phyloP scores from a whole-genome alignment of 1,140 invertebrate species.

The Pseudobourletiella spinata region DNA sequence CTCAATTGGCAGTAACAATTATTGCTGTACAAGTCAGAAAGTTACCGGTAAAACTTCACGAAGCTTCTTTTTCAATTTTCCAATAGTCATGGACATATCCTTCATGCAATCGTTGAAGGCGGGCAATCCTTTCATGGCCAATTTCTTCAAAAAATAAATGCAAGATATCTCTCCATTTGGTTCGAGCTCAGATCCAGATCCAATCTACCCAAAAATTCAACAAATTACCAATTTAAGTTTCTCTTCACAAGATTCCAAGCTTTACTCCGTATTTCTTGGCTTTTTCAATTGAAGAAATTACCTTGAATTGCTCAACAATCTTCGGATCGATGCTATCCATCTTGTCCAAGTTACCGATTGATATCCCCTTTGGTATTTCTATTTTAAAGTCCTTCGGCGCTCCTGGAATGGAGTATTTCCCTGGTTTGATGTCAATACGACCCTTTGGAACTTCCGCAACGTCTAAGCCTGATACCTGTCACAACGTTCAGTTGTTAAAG shows the following conservation, averaged over 20 bases:
- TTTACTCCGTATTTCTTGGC: background rate
- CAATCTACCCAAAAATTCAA: background rate
- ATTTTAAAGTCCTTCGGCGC: background rate
- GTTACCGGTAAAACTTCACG: slow-evolving; percentile 1
- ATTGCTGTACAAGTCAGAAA: too few species aligned
- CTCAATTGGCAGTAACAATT: too few species aligned
- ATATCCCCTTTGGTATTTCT: background rate
- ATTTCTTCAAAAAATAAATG: background rate
- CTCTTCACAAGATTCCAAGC: background rate
- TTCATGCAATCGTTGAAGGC: slow-evolving; percentile 9
- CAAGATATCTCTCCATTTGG: background rate
- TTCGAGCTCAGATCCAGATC: background rate
- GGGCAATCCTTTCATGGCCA: background rate
- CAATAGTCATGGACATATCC: background rate
- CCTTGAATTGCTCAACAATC: background rate
- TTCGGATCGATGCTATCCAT: background rate
- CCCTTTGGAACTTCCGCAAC: background rate
- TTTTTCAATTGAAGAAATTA: background rate
- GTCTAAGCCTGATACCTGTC: too few species aligned
- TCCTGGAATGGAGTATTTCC: too few species aligned
- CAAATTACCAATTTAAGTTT: background rate
- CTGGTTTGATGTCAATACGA: too few species aligned
- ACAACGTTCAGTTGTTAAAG: too few species aligned
- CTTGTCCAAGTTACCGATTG: background rate
- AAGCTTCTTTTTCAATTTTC: background rate